Evolutionary conservation across 1,140 invertebrate genomes (phyloP).

Genomic region (Zeugodacus cucurbitae): DNA sequence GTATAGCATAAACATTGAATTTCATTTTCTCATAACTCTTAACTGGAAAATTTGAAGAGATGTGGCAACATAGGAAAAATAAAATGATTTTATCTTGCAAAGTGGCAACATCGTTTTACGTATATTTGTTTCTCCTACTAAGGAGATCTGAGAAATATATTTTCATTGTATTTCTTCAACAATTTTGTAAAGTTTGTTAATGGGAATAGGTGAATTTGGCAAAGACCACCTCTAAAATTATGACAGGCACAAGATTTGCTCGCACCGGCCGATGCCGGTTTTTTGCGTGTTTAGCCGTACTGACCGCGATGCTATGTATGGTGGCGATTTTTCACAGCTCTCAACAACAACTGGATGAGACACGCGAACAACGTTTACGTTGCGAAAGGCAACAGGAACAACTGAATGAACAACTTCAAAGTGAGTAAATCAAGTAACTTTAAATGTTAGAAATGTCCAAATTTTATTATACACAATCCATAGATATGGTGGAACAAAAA

Average conservation of each 20-base stretch:
- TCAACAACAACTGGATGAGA: conserved; percentile 67
- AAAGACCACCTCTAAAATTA: conserved; percentile 41
- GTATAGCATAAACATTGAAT: too few species aligned
- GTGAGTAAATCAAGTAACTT: conserved; percentile 53
- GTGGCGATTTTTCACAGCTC: conserved; percentile 69
- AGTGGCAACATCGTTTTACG: neutral
- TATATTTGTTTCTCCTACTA: neutral
- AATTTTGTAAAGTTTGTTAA: neutral
- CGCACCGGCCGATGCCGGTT: conserved; percentile 68
- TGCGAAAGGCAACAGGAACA: conserved; percentile 69
- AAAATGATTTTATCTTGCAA: neutral
- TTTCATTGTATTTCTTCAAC: neutral
- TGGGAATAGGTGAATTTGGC: neutral
- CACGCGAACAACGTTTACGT: conserved; percentile 62
- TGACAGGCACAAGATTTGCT: conserved; percentile 68
- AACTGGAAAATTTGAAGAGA: too few species aligned
- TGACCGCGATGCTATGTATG: conserved; percentile 66
- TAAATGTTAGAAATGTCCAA: too few species aligned
- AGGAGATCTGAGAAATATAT: neutral
- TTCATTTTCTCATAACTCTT: too few species aligned
- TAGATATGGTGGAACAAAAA: conserved; percentile 65
- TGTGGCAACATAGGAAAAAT: too few species aligned
- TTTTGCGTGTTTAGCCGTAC: conserved; percentile 65
- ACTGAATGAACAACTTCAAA: conserved; percentile 67
- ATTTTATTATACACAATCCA: conserved; percentile 10